Base-by-base conservation (phyloP, 2,113 vertebrate species). In the Ochotona curzoniae region DNA sequence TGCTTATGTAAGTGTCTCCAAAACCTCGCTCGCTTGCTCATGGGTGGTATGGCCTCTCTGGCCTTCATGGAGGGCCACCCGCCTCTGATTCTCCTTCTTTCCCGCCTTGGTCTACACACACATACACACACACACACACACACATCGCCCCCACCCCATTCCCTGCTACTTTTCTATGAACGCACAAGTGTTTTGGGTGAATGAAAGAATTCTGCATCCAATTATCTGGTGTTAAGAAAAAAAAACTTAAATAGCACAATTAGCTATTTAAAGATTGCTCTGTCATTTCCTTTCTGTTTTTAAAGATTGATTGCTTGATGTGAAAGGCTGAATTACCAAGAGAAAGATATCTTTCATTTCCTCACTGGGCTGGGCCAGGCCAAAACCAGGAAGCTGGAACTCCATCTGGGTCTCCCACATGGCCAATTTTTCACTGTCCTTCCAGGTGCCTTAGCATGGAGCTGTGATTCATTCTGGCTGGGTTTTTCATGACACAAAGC, bases 1-100 rank as follows among this genome's bases (percentile, higher is more conserved):
- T 99, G 99, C 94, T 98, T 99, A 81, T 89, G 99, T 99, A 97
- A 99, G 99, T 99, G 91, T 38, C 18, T 23, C 32, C 80, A 32
- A 73, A 32, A 15, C 69, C 60, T 81, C 32, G 38, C 38, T 88
- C 26, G 75, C 61, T 44, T 44, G 38, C 38, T 44, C 38, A 6
- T 44, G 38, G 38, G 38, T 44, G 61, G 54, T 26, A 49, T 6
- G 18, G 28, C 47, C 3, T 67, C 74, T n/a, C 70, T 11, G 12
- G 66, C 78, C 61, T 90, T 57, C 75, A 44, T 38, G 20, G 35
- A 26, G 63, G 26, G 64, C 66, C 15, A 1, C 54, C 7, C 28
- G 21, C 30, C 84, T 83, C 63, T 60, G 49, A 20, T 73, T 63
- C 54, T 69, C 63, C n/a, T 83, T 47, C 20, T 20, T 85, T 12